Percentiles rank a stretch among this genome's conserved stretches.
These are phyloP conservation scores for Napeogenes inachia DNA, from an alignment of 2,888 invertebrate genomes.

Conservation along the genomic window DNA sequence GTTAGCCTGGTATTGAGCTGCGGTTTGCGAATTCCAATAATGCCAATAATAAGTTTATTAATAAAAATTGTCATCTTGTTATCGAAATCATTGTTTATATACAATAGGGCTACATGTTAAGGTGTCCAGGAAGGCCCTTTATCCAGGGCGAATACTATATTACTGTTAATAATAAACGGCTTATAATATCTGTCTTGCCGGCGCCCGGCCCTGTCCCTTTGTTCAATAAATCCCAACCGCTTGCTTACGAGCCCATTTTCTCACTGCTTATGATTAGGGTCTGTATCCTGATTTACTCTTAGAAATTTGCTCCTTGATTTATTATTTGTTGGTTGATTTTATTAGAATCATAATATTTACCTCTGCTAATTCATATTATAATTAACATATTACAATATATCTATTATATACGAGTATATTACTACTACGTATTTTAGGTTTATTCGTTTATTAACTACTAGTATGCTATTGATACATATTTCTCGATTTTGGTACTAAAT, in stretches of 20 bases:
- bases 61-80: too few species aligned
- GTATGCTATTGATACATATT: background rate
- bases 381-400: background rate
- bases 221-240: constrained; percentile 25
- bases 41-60: too few species aligned
- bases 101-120: background rate
- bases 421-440: too few species aligned
- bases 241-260: constrained; percentile 24
- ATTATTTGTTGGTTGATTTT: constrained; percentile 6
- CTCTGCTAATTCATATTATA: background rate
- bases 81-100: background rate
- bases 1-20: constrained; percentile 30
- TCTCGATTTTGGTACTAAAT: too few species aligned
- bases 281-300: constrained; percentile 5
- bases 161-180: constrained; percentile 26
- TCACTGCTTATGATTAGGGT: constrained; percentile 24
- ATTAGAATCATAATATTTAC: background rate
- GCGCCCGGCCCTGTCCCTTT: constrained; percentile 19
- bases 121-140: background rate
- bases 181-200: constrained; percentile 22
- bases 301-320: constrained; percentile 6
- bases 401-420: background rate
- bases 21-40: background rate
- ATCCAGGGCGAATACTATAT: background rate
- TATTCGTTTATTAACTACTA: too few species aligned